phyloP scores from a whole-genome alignment of 2,113 vertebrate genomes.

The Apodemus sylvaticus region DNA sequence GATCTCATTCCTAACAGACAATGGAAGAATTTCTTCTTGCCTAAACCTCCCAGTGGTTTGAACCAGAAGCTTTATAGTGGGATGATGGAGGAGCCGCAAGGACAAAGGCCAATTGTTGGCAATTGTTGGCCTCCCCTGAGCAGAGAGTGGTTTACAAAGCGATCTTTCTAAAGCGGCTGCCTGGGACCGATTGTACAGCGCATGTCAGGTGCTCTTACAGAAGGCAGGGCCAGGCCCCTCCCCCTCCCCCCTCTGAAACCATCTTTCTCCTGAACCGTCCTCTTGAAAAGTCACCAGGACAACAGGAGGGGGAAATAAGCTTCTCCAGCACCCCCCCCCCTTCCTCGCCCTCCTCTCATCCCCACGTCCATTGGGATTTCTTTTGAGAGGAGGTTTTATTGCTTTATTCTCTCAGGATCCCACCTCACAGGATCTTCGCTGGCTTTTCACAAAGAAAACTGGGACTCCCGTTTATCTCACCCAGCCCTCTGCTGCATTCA shows the following conservation, averaged over 20 bases:
- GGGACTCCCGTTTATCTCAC: conserved; percentile 46
- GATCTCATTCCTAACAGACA: conserved; percentile 71
- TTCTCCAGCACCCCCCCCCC: neutral
- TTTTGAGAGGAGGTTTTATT: conserved; percentile 55
- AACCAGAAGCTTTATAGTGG: neutral
- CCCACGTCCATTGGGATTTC: neutral
- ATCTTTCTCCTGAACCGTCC: conserved; percentile 42
- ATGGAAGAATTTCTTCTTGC: conserved; percentile 65
- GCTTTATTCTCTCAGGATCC: conserved; percentile 47
- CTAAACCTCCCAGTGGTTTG: conserved; percentile 25
- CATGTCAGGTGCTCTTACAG: conserved; percentile 58
- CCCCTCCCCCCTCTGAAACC: neutral
- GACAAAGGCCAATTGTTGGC: conserved; percentile 71
- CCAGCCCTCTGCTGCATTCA: neutral
- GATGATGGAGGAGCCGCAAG: neutral
- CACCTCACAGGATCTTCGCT: conserved; percentile 51
- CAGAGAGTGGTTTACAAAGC: conserved; percentile 59
- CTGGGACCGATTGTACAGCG: conserved; percentile 40
- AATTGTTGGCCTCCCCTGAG: neutral
- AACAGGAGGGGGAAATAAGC: conserved; percentile 44
- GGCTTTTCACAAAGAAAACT: conserved; percentile 63
- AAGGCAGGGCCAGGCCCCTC: neutral
- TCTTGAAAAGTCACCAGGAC: conserved; percentile 59
- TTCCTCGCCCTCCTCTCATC: neutral
- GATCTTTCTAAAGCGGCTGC: conserved; percentile 66